Conservation (phyloP, 1,140 invertebrate species). For the Orius laevigatus region DNA sequence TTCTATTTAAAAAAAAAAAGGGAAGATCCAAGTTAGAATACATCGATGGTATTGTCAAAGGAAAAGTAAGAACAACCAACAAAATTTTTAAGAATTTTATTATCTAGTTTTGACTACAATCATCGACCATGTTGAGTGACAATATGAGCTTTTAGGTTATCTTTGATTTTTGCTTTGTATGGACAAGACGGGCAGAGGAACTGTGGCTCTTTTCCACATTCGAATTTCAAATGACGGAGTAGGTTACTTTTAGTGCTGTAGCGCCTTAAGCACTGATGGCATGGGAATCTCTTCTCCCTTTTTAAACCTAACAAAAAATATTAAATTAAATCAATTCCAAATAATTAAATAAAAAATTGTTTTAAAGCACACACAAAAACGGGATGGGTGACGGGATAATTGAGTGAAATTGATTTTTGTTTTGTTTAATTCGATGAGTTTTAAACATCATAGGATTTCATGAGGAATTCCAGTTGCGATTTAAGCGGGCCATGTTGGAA, state of each 20-base stretch:
- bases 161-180: constrained; percentile 34
- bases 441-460: too few relatives aligned
- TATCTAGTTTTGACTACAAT: too few relatives aligned
- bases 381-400: not conserved
- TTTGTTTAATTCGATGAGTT: too few relatives aligned
- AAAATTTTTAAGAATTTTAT: not conserved
- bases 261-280: not conserved
- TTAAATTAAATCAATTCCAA: not conserved
- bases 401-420: not conserved
- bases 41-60: too few relatives aligned
- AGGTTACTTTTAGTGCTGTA: not conserved
- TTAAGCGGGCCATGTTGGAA: too few relatives aligned
- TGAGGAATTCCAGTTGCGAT: too few relatives aligned
- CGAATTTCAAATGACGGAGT: constrained; percentile 25
- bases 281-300: not conserved
- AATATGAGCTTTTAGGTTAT: constrained; percentile 30
- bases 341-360: not conserved
- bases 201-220: constrained; percentile 32
- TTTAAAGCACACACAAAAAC: not conserved
- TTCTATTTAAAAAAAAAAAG: too few relatives aligned
- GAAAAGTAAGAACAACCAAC: too few relatives aligned
- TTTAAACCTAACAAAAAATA: not conserved
- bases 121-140: constrained; percentile 22
- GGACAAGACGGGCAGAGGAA: constrained; percentile 38
- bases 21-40: too few relatives aligned